Evolutionary conservation across 1,140 invertebrate genomes (phyloP).

Genomic region (Drosophila malerkotliana): DNA sequence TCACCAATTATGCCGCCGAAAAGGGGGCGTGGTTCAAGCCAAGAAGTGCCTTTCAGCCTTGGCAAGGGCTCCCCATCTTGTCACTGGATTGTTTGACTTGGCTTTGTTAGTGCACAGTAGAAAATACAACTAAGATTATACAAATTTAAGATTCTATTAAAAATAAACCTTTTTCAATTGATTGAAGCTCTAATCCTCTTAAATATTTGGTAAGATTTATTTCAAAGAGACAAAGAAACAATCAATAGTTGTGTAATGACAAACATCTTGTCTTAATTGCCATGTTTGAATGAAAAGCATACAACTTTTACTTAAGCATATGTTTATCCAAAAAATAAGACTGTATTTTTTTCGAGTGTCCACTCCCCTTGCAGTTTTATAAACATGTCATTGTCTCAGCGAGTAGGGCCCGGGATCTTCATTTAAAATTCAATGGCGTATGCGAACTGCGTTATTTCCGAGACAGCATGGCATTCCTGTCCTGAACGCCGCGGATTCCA

Average conservation of each 20-base stretch:
- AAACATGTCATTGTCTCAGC: slow-evolving; percentile 61
- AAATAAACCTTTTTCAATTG: not conserved
- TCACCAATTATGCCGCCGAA: slow-evolving; percentile 65
- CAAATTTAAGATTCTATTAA: not conserved
- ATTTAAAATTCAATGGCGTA: slow-evolving; percentile 79
- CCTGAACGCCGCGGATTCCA: slow-evolving; percentile 51
- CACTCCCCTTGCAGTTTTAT: slow-evolving; percentile 51
- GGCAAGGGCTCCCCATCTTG: slow-evolving; percentile 30
- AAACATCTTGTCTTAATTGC: not conserved
- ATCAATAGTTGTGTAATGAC: not conserved
- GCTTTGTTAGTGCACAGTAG: slow-evolving; percentile 6
- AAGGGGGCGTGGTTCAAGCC: slow-evolving; percentile 11
- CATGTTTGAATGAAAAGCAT: not conserved
- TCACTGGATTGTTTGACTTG: slow-evolving; percentile 10
- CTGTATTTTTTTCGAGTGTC: not conserved
- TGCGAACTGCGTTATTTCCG: slow-evolving; percentile 70
- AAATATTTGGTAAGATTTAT: not conserved
- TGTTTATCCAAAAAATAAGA: not conserved
- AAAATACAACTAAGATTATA: not conserved
- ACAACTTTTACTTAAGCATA: not conserved
- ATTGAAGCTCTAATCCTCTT: not conserved
- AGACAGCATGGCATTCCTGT: slow-evolving; percentile 47
- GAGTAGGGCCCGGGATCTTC: slow-evolving; percentile 42
- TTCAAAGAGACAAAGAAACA: not conserved
- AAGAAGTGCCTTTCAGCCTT: slow-evolving; percentile 39